Base-by-base conservation (phyloP, 2,888 invertebrate genomes). In the Drosophila stalkeri region DNA sequence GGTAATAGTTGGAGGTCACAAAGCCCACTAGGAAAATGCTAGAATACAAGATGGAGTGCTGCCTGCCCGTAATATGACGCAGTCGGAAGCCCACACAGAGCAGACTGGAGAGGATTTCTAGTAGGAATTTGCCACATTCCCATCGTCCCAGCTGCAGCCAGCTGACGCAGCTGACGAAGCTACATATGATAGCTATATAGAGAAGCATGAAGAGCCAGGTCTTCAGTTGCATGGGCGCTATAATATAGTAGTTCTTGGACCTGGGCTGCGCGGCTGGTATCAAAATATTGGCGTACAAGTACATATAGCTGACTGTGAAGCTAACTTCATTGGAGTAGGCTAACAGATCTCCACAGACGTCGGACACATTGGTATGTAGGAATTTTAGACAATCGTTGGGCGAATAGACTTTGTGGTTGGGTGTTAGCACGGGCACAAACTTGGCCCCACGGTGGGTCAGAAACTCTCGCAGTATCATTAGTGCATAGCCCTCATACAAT, bases 1-100 rank as follows among this genome's bases (percentile, higher is more conserved):
- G 27, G 11, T 89, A 84, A 14, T 71, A 84, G 20, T 63, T 89
- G 35, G 79, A 77, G 62, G 47, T 78, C 2, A 84, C 59, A 0
- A 87, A 66, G 0, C 83, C 90, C 0, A 59, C 59, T 2, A 84
- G 11, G 6, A 78, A 73, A 7, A 89, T 71, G 3, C 64, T 57
- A 2, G 20, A 57, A 18, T 70, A 81, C 0, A 89, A 43, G 20
- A 89, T 84, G 6, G 49, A 73, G 3, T 70, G 65, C 20, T 72
- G 44, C 7, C 31, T 47, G 7, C 90, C 85, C 0, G 6, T 8
- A 23, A 87, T 60, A 0, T 46, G n/a, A 0, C 37, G 37, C 2
- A 89, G 52, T 2, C 60, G 52, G 27, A 87, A 81, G 0, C 65
- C 65, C 5, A 14, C 54, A 16, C 43, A 52, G 4, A 84, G 59